Evolutionary conservation across 53 echinoderm and acorn worm genomes (phyloP).

Genomic region (Echinarachnius parma): DNA sequence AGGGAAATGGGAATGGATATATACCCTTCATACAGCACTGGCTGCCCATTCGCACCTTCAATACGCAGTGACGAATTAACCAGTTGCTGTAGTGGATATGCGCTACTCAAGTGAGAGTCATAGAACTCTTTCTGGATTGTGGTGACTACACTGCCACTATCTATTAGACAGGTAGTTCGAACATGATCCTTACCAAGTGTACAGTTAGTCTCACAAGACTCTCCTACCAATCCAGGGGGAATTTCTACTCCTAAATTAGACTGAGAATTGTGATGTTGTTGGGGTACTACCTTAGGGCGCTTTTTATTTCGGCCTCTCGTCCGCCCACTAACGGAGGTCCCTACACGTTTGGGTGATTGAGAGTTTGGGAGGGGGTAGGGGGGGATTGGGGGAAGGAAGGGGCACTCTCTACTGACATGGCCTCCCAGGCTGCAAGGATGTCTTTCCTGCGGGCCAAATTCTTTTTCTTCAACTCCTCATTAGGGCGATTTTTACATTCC

Average conservation of each 20-base stretch:
- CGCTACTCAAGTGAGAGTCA: background rate
- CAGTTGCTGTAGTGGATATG: background rate
- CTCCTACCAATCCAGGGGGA: constrained; percentile 10
- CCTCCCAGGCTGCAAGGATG: constrained; percentile 1
- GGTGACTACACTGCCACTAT: constrained; percentile 19
- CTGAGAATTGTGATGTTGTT: no score
- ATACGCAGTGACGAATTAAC: background rate
- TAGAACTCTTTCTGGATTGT: constrained; percentile 2
- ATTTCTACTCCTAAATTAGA: no score
- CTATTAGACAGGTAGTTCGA: background rate
- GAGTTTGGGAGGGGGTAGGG: no score
- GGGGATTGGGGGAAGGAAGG: no score
- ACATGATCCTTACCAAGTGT: background rate
- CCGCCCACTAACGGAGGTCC: constrained; percentile 23
- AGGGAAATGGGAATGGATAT: background rate
- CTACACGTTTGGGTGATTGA: constrained; percentile 14
- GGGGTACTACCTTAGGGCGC: constrained; percentile 20
- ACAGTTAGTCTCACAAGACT: constrained; percentile 6
- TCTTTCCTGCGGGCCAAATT: background rate
- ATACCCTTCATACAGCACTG: constrained; percentile 3
- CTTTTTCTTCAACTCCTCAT: background rate
- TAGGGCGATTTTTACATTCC: constrained; percentile 10
- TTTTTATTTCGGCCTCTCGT: background rate
- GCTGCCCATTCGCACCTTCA: constrained; percentile 15
- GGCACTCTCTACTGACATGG: background rate